Evolutionary conservation across 2,888 invertebrate genomes (phyloP).

Genomic region (Calliscelio sp.): DNA sequence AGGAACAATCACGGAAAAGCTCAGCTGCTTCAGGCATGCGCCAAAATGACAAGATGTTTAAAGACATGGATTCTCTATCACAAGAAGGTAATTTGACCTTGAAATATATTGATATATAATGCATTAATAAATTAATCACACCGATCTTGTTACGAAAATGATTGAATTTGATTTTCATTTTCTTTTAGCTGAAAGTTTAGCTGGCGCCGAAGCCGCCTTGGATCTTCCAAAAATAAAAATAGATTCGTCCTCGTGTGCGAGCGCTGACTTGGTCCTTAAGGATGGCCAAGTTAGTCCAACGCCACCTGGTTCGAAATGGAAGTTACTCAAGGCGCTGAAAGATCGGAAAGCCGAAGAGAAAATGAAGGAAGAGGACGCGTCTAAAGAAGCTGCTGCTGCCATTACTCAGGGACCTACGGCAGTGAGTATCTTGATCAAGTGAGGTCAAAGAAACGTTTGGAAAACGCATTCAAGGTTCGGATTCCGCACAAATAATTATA

Average conservation of each 20-base stretch:
- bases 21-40: constrained; percentile 86
- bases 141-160: not conserved
- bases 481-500: constrained; percentile 77
- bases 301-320: constrained; percentile 95
- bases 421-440: constrained; percentile 85
- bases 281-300: constrained; percentile 86
- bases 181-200: constrained; percentile 83
- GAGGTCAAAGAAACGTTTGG: constrained; percentile 84
- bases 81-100: constrained; percentile 81
- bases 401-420: constrained; percentile 82
- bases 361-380: constrained; percentile 87
- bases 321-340: constrained; percentile 94
- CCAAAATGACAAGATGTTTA: constrained; percentile 82
- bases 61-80: constrained; percentile 83
- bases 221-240: constrained; percentile 87
- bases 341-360: constrained; percentile 96
- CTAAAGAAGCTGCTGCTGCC: constrained; percentile 80
- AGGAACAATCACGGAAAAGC: constrained; percentile 82
- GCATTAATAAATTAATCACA: not conserved
- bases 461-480: constrained; percentile 84
- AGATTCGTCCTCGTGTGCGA: constrained; percentile 85
- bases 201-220: constrained; percentile 82
- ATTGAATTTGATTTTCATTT: constrained; percentile 72
- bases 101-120: not conserved
- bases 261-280: constrained; percentile 84